Conservation (phyloP, 2,888 invertebrate species). For the Machimus atricapillus region DNA sequence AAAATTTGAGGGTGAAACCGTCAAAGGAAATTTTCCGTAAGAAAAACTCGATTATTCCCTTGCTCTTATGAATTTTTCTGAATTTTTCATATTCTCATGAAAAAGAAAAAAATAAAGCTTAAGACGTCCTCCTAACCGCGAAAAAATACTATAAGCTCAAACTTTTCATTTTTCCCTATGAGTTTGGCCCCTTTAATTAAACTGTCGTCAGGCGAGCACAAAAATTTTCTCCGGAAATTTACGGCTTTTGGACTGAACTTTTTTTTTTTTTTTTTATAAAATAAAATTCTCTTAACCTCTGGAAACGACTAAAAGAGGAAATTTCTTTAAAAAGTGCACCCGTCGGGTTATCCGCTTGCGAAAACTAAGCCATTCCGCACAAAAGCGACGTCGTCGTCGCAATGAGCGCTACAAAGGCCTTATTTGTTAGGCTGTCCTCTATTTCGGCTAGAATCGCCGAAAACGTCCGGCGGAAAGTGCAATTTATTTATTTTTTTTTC, state of each 20-base stretch:
- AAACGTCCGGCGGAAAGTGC: background rate
- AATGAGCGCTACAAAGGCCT: background rate
- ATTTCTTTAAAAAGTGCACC: background rate
- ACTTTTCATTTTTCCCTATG: background rate
- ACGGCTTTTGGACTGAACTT: background rate
- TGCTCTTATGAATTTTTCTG: background rate
- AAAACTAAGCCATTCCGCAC: background rate
- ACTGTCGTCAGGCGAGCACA: background rate
- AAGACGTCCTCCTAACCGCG: background rate
- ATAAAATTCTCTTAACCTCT: background rate
- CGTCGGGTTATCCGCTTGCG: background rate
- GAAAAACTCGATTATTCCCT: background rate
- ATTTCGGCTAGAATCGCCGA: background rate
- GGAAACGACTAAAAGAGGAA: background rate
- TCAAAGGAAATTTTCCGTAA: background rate
- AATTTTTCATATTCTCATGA: background rate
- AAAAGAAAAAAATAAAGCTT: background rate
- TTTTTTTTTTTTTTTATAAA: background rate
- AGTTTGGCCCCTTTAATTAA: background rate
- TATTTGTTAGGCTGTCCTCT: background rate
- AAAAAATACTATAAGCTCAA: background rate
- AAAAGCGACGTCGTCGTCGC: background rate
- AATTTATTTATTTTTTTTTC: background rate
- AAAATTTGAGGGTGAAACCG: background rate
- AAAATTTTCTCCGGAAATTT: background rate